phyloP scores from a whole-genome alignment of 2,113 vertebrate species.

The Atlantisia rogersi region DNA sequence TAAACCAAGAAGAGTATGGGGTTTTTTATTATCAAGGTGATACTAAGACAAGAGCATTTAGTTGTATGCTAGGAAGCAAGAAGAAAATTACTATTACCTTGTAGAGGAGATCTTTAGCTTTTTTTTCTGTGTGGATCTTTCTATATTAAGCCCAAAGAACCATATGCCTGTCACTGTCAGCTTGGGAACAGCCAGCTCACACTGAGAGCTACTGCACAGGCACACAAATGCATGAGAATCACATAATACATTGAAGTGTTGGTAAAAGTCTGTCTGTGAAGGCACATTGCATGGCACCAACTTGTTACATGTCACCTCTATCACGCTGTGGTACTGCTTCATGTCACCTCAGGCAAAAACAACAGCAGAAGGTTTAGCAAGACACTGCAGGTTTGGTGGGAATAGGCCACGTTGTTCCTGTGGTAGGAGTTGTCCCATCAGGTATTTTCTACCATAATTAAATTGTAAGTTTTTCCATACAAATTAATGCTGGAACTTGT shows the following conservation, averaged over 20 bases:
- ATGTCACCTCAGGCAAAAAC: background rate
- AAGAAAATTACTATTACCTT: background rate
- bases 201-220: background rate
- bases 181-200: background rate
- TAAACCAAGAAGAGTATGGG: background rate
- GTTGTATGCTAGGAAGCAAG: background rate
- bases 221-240: background rate
- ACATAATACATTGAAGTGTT: background rate
- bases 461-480: background rate
- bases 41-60: background rate
- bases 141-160: background rate
- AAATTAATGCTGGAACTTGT: background rate
- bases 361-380: background rate
- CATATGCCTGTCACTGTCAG: background rate
- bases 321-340: background rate
- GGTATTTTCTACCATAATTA: background rate
- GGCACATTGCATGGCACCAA: fast-evolving
- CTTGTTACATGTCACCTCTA: background rate
- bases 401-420: background rate
- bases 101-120: background rate
- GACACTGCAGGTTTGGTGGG: background rate
- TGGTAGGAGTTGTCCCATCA: background rate
- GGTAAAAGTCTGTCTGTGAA: background rate
- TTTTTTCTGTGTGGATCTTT: background rate
- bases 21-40: background rate